Evolutionary conservation across 2,797 vertebrate genomes (phyloP).

Genomic region (Pyrrhura leucotis): DNA sequence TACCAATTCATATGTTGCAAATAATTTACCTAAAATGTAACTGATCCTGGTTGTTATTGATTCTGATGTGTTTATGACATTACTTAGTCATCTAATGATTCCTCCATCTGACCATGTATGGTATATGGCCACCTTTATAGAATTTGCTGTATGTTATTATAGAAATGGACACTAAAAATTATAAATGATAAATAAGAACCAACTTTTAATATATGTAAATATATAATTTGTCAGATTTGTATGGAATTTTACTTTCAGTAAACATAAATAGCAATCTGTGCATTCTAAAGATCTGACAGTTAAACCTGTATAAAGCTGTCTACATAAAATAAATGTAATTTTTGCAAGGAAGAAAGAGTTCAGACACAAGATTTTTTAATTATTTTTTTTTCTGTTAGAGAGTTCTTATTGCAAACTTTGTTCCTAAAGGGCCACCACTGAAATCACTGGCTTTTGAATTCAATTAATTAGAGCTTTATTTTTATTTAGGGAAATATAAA

Average conservation of each 20-base stretch:
- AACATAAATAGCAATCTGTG: not conserved
- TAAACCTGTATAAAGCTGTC: not conserved
- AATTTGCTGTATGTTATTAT: not conserved
- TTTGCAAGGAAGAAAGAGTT: not conserved
- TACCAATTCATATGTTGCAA: not conserved
- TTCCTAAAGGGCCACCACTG: not conserved
- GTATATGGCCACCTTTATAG: not conserved
- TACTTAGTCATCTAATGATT: not conserved
- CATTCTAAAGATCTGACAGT: not conserved
- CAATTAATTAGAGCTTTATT: not conserved
- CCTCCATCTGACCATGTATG: not conserved
- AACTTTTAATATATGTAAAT: not conserved
- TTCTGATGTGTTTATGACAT: not conserved
- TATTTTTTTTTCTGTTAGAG: not conserved
- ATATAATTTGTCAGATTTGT: not conserved
- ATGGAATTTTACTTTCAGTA: not conserved
- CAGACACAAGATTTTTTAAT: not conserved
- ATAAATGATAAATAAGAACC: not conserved
- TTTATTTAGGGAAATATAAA: not conserved
- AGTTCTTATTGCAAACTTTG: not conserved
- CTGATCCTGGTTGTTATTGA: not conserved
- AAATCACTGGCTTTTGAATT: not conserved
- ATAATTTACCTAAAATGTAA: not conserved
- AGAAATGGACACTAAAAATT: not conserved
- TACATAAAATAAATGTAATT: not conserved